Evolutionary conservation across 2,113 vertebrate species (phyloP).

Genomic region (Sinocyclocheilus maitianheensis): DNA sequence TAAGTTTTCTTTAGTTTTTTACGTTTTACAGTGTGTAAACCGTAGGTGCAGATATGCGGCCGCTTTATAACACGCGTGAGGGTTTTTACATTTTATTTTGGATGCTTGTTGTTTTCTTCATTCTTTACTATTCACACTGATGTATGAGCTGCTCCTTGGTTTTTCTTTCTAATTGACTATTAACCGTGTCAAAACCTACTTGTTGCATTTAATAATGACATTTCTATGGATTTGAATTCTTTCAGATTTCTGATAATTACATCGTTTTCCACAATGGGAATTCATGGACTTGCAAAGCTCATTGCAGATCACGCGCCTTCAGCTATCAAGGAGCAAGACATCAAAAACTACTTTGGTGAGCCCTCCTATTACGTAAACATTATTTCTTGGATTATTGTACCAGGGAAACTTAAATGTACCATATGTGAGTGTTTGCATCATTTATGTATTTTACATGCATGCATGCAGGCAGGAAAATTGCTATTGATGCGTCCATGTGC

Average conservation of each 20-base stretch:
- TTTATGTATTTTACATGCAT: neutral
- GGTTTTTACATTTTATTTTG: neutral
- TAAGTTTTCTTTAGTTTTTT: neutral
- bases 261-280: slow-evolving; percentile 81
- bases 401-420: neutral
- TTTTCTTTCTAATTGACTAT: neutral
- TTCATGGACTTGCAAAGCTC: slow-evolving; percentile 93
- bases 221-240: slow-evolving; percentile 42
- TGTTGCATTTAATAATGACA: neutral
- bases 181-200: neutral
- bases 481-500: slow-evolving; percentile 97
- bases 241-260: neutral
- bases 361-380: too few relatives aligned
- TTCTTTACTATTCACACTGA: neutral
- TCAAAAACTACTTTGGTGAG: slow-evolving; percentile 90
- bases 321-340: slow-evolving; percentile 92
- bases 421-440: neutral
- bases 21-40: neutral
- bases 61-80: neutral
- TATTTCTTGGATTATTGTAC: neutral
- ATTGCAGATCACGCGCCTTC: slow-evolving; percentile 89
- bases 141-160: neutral
- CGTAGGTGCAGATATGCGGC: neutral
- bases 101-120: too few relatives aligned
- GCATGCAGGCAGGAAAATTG: slow-evolving; percentile 85